These are phyloP conservation scores for Mormyrus hasselquistii DNA, from an alignment of 2,797 vertebrate species.

Conservation along the genomic window DNA sequence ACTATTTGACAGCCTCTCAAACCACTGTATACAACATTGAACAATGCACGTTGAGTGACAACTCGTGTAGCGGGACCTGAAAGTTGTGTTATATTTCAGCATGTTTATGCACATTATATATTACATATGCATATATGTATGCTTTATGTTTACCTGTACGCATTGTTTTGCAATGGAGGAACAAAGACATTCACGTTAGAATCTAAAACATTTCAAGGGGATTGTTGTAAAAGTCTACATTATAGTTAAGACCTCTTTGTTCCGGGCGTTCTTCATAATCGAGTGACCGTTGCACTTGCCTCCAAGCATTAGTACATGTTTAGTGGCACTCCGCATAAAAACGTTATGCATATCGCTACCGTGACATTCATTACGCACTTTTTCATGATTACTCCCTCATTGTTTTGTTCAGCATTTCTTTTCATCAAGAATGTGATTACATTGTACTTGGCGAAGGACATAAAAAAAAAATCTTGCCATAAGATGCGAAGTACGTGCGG, in stretches of 20 bases:
- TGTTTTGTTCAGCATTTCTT: conserved; percentile 40
- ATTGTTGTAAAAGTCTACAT: neutral
- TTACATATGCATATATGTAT: neutral
- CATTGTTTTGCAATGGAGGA: neutral
- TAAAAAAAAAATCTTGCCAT: conserved; percentile 41
- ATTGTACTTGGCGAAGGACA: conserved; percentile 62
- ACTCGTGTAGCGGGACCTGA: neutral
- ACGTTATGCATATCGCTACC: neutral
- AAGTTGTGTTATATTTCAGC: neutral
- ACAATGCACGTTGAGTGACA: neutral
- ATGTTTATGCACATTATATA: neutral
- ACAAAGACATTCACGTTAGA: neutral
- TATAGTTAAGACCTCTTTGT: neutral
- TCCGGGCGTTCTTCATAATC: neutral
- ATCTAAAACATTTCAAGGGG: neutral
- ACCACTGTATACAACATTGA: neutral
- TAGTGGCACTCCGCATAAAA: neutral
- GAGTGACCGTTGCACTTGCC: neutral
- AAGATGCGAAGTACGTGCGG: conserved; percentile 49
- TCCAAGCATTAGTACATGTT: neutral
- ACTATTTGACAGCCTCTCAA: neutral
- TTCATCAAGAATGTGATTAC: conserved; percentile 60
- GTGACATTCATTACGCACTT: neutral
- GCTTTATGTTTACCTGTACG: neutral
- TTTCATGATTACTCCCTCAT: conserved; percentile 37